phyloP scores from a whole-genome alignment of 2,888 invertebrate genomes.

The Drosophila kanekoi region DNA sequence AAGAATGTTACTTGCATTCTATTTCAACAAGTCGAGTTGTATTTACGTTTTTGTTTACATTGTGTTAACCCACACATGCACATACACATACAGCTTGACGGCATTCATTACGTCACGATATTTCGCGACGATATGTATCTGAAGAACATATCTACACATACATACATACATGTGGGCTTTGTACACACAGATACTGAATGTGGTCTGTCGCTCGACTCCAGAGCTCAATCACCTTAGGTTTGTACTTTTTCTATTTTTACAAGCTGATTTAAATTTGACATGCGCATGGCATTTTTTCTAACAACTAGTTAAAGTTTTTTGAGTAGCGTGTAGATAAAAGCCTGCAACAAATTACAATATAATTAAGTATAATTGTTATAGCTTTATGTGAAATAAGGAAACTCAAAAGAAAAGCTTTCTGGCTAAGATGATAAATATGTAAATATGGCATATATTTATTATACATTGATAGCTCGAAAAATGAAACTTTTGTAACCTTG shows the following conservation, averaged over 20 bases:
- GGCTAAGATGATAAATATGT: too few species aligned
- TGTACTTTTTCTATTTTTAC: background rate
- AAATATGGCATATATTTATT: background rate
- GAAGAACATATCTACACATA: background rate
- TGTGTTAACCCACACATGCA: constrained; percentile 5
- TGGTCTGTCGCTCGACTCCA: background rate
- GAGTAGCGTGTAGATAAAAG: too few species aligned
- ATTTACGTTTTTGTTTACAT: constrained; percentile 31
- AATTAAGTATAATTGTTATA: too few species aligned
- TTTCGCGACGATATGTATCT: background rate
- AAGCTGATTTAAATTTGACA: background rate
- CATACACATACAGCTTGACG: background rate
- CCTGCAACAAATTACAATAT: too few species aligned
- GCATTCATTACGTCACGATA: constrained; percentile 14
- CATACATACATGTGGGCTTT: background rate
- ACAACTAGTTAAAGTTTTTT: too few species aligned
- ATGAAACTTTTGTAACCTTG: background rate
- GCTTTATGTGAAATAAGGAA: background rate
- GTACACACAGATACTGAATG: background rate
- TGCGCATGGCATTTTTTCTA: background rate
- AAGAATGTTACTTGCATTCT: background rate
- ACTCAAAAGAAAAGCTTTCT: background rate
- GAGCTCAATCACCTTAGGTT: constrained; percentile 6
- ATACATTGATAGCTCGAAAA: background rate
- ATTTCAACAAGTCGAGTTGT: constrained; percentile 29